Evolutionary conservation across 1,140 invertebrate genomes (phyloP).

Genomic region (Listronotus oregonensis): DNA sequence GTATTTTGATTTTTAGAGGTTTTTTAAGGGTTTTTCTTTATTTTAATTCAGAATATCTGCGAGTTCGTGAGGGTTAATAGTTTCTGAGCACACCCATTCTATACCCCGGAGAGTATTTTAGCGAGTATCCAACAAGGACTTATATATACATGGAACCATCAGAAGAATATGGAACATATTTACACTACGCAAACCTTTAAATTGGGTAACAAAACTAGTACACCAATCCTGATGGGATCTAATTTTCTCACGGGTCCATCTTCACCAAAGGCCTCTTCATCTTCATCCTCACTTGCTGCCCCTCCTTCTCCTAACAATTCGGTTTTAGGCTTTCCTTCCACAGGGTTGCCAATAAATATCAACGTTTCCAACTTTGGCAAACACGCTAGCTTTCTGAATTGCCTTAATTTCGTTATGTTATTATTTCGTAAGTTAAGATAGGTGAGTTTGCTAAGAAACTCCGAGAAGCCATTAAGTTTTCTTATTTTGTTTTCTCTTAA

Average conservation of each 20-base stretch:
- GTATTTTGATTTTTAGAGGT: no score
- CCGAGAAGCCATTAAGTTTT: conserved; percentile 58
- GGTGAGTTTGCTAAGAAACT: conserved; percentile 53
- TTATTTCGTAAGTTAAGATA: conserved; percentile 62
- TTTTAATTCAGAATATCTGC: no score
- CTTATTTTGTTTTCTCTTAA: conserved; percentile 60
- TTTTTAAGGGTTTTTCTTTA: no score
- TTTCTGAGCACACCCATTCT: no score
- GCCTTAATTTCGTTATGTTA: conserved; percentile 57
- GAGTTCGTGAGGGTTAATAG: no score
- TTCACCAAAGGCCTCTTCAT: conserved; percentile 52
- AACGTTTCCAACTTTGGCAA: conserved; percentile 57
- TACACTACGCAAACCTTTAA: conserved; percentile 45
- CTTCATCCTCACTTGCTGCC: conserved; percentile 50
- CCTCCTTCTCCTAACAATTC: conserved; percentile 51
- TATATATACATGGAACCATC: no score
- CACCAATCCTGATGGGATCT: conserved; percentile 54
- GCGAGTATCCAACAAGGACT: no score
- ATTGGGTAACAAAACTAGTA: conserved; percentile 57
- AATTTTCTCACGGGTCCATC: conserved; percentile 21
- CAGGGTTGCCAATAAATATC: conserved; percentile 55
- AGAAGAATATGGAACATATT: no score
- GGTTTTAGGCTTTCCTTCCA: conserved; percentile 42
- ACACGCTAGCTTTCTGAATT: conserved; percentile 60
- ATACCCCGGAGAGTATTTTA: no score